Percentiles rank a stretch among this genome's conserved stretches.
Conservation (phyloP, 2,113 vertebrate genomes). For the Serilophus lunatus region DNA sequence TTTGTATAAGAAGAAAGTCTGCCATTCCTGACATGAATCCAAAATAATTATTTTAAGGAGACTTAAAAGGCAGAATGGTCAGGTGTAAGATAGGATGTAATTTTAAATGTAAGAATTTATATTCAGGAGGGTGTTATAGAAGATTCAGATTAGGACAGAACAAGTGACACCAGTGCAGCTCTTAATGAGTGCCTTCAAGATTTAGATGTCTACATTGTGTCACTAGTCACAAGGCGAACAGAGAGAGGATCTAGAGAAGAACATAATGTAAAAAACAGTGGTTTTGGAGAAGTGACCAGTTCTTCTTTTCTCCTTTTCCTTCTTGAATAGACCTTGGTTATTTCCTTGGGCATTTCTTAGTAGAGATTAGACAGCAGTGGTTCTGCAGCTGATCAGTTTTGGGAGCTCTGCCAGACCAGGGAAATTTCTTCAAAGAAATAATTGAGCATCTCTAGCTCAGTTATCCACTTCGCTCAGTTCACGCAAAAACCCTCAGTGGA, state of each 20-base stretch:
- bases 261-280: neutral
- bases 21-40: neutral
- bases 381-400: neutral
- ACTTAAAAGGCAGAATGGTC: neutral
- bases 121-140: neutral
- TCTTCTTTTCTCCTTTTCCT: neutral
- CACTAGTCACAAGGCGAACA: neutral
- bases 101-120: conserved; percentile 30
- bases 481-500: neutral
- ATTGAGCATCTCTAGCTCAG: neutral
- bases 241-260: neutral
- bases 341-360: neutral
- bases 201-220: neutral
- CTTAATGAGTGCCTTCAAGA: neutral
- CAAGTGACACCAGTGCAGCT: neutral
- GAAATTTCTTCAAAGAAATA: neutral
- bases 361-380: neutral
- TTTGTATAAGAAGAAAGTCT: neutral
- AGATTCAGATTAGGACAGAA: neutral
- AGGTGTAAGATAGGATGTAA: neutral
- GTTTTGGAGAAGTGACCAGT: neutral
- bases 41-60: neutral
- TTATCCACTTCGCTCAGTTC: neutral
- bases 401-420: neutral
- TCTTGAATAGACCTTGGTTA: neutral